Conservation (phyloP, 53 echinoderm and acorn worm species). For the Glandiceps talaboti region DNA sequence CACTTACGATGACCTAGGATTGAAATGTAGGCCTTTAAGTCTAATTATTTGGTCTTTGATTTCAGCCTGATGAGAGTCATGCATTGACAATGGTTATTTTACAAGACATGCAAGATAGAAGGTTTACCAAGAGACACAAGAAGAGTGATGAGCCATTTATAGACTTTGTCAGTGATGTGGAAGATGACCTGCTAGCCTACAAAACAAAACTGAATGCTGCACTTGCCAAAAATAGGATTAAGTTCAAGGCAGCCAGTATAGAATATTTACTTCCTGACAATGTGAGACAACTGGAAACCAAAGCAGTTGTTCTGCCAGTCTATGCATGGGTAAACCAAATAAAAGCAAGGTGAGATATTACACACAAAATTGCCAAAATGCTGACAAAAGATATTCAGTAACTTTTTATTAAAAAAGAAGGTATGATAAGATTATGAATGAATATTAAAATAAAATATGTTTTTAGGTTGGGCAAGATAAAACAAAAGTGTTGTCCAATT, state of each 20-base stretch:
- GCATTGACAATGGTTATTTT: slow-evolving; percentile 83
- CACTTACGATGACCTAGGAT: too few species aligned
- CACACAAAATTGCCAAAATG: neutral
- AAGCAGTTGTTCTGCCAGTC: slow-evolving; percentile 44
- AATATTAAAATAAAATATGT: too few species aligned
- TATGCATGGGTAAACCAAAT: slow-evolving; percentile 95
- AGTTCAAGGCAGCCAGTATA: slow-evolving; percentile 69
- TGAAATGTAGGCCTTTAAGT: too few species aligned
- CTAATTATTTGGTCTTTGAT: slow-evolving; percentile 1
- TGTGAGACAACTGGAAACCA: slow-evolving; percentile 61
- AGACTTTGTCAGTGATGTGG: slow-evolving; percentile 76
- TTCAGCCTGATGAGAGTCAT: slow-evolving; percentile 82
- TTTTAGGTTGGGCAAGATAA: neutral
- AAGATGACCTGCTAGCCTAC: slow-evolving; percentile 51
- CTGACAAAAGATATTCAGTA: too few species aligned
- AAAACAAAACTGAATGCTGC: slow-evolving; percentile 85
- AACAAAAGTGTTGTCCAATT: neutral
- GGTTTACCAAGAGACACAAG: slow-evolving; percentile 43
- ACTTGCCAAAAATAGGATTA: slow-evolving; percentile 83
- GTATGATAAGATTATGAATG: too few species aligned
- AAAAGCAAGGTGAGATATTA: slow-evolving; percentile 48
- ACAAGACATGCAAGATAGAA: slow-evolving; percentile 62
- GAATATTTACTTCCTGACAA: slow-evolving; percentile 63
- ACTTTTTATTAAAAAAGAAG: too few species aligned
- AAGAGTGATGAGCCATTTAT: slow-evolving; percentile 37